These are phyloP conservation scores for Cyclophora albipunctata DNA, from an alignment of 2,888 invertebrate genomes.

Conservation along the genomic window DNA sequence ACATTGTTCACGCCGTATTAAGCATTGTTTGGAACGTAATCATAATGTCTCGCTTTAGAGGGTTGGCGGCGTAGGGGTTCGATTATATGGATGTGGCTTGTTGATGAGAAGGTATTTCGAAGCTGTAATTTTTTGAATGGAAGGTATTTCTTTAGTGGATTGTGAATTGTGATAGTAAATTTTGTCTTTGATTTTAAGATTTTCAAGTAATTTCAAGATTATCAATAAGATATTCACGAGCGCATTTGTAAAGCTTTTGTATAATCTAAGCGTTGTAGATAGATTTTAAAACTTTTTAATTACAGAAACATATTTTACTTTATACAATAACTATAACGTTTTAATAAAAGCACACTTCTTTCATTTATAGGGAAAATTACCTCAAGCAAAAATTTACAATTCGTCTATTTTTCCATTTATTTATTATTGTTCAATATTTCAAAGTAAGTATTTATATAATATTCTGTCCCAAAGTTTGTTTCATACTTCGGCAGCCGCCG, in stretches of 20 bases:
- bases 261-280: too few species aligned
- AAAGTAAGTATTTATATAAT: too few species aligned
- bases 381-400: too few species aligned
- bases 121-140: background rate
- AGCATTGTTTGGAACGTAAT: slow-evolving; percentile 69
- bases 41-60: slow-evolving; percentile 59
- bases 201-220: background rate
- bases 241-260: background rate
- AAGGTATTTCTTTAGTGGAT: background rate
- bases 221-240: background rate
- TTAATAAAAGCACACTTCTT: too few species aligned
- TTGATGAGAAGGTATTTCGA: slow-evolving; percentile 29
- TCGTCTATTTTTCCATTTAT: too few species aligned
- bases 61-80: slow-evolving; percentile 14
- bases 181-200: background rate
- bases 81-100: slow-evolving; percentile 5
- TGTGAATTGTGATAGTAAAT: background rate
- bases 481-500: slow-evolving; percentile 45
- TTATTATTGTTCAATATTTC: too few species aligned
- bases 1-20: slow-evolving; percentile 66
- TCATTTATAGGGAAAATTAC: too few species aligned
- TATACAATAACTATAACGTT: too few species aligned
- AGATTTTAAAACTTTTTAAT: background rate
- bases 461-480: slow-evolving; percentile 16
- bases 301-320: background rate